phyloP scores from a whole-genome alignment of 2,797 vertebrate species.

The Cephalopachus bancanus region DNA sequence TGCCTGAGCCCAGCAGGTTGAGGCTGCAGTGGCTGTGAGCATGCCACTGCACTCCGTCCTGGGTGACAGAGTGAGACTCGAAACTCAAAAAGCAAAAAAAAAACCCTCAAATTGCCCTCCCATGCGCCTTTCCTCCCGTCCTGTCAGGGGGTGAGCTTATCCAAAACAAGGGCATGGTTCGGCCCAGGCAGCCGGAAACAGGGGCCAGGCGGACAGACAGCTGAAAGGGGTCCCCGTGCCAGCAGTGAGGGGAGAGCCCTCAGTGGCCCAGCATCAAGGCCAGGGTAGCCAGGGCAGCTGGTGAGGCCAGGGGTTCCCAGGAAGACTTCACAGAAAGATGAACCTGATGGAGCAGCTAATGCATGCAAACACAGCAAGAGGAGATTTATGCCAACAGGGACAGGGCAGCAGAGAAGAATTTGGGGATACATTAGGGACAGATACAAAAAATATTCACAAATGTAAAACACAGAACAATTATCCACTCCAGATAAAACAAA shows the following conservation, averaged over 20 bases:
- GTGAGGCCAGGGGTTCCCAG: not conserved
- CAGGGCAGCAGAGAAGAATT: not conserved
- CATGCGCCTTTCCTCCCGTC: not conserved
- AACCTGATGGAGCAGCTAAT: not conserved
- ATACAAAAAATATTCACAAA: not conserved
- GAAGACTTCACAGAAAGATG: not conserved
- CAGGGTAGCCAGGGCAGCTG: not conserved
- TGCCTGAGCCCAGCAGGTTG: too few species aligned
- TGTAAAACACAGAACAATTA: not conserved
- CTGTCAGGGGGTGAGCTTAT: not conserved
- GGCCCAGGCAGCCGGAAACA: not conserved
- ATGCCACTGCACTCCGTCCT: too few species aligned
- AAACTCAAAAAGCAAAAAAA: too few species aligned
- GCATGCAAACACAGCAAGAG: not conserved
- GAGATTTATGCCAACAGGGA: not conserved
- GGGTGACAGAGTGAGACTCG: too few species aligned
- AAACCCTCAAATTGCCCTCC: not conserved
- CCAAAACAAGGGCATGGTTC: not conserved
- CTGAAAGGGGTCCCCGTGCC: not conserved
- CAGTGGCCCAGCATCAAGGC: not conserved
- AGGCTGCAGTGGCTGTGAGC: too few species aligned
- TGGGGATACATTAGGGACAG: not conserved
- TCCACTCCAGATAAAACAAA: not conserved
- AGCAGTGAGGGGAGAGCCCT: not conserved
- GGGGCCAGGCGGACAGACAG: not conserved